Base-by-base conservation (phyloP, 2,888 invertebrate species). In the Suillia variegata region DNA sequence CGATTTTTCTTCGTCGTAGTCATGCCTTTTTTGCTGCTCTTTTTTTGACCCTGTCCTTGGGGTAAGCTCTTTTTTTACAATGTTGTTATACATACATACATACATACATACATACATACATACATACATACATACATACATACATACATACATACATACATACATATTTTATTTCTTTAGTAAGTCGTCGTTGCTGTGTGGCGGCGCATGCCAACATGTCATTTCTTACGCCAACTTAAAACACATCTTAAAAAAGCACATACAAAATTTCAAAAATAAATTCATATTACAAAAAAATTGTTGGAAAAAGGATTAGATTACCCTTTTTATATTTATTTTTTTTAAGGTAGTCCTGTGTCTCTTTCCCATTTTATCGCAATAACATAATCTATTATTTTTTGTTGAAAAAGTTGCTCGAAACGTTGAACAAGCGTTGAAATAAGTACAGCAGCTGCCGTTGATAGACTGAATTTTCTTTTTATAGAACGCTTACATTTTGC, bases 131-230 rank as follows among this genome's bases (percentile, higher is more conserved):
- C n/a, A n/a, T n/a, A n/a, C n/a, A n/a, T n/a, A n/a, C n/a, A n/a
- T n/a, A n/a, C n/a, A n/a, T n/a, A n/a, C n/a, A n/a, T n/a, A n/a
- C n/a, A n/a, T n/a, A n/a, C n/a, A n/a, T n/a, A n/a, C n/a, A n/a
- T n/a, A n/a, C n/a, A n/a, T n/a, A n/a, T n/a, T n/a, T n/a, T n/a
- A n/a, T n/a, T n/a, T n/a, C n/a, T n/a, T n/a, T n/a, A n/a, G 12
- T 20, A 55, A 21, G 50, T 55, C 50, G 47, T 26, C 24, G 47
- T 34, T 49, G 33, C 54, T 58, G 47, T 26, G 33, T 45, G 26
- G n/a, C 10, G 42, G 56, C 13, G 17, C 20, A 26, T 45, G 31
- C 48, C 56, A 48, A 26, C 31, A 54, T 26, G 53, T 38, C 42
- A 54, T 42, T 42, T 54, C 10, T 54, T 45, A 4, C 38, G n/a